Conservation (phyloP, 2,888 invertebrate genomes). For the Merodon equestris region DNA sequence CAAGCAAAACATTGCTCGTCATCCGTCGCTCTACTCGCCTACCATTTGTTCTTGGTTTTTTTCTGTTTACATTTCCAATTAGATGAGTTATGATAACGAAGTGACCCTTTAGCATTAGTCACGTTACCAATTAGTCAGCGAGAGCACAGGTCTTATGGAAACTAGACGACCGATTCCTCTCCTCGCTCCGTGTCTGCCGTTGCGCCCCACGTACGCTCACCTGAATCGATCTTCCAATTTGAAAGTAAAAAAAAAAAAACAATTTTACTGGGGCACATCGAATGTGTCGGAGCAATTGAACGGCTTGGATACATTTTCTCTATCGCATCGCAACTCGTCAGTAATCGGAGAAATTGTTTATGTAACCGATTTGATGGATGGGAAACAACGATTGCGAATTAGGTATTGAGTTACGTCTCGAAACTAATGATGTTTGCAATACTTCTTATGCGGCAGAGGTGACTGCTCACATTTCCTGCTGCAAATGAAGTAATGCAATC, state of each 20-base stretch:
- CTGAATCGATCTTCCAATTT: conserved; percentile 58
- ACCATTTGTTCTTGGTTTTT: conserved; percentile 8
- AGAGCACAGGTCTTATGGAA: conserved; percentile 19
- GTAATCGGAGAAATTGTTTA: conserved; percentile 57
- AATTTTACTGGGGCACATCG: conserved; percentile 27
- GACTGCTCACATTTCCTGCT: too few species aligned
- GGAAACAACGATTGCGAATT: conserved; percentile 16
- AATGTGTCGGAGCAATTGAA: conserved; percentile 16
- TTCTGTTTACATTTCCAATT: conserved; percentile 49
- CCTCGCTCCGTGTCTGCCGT: too few species aligned
- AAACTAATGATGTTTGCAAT: background rate
- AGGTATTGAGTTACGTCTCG: conserved; percentile 37
- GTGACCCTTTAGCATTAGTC: conserved; percentile 54
- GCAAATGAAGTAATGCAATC: too few species aligned
- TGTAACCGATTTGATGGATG: conserved; percentile 33
- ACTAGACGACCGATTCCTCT: background rate
- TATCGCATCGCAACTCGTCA: background rate
- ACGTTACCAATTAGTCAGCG: conserved; percentile 52
- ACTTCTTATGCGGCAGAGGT: too few species aligned
- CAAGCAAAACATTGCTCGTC: background rate
- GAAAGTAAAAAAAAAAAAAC: conserved; percentile 18
- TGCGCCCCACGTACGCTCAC: too few species aligned
- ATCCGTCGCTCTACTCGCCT: conserved; percentile 11
- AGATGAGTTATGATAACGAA: conserved; percentile 55
- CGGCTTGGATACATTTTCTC: conserved; percentile 31